Conservation (phyloP, 2,888 invertebrate genomes). For the Epirrhoe tristata region DNA sequence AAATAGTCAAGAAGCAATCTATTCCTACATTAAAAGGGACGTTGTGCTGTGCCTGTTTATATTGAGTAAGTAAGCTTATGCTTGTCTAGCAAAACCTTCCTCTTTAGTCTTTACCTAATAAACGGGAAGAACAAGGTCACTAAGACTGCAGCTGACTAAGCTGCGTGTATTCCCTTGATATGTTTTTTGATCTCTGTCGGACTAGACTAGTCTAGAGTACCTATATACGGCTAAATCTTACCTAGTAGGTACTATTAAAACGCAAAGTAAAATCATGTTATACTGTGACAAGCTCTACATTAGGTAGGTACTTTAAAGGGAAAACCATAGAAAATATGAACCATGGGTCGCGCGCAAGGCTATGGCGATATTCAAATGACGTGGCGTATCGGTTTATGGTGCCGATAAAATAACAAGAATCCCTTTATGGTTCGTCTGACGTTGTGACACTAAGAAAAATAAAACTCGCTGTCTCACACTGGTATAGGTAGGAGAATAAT, state of each 20-base stretch:
- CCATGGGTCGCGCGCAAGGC: conserved; percentile 42
- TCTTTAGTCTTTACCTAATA: no score
- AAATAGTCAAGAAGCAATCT: no score
- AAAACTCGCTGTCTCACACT: neutral
- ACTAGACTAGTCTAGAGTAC: no score
- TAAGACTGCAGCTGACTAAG: no score
- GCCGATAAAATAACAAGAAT: conserved; percentile 32
- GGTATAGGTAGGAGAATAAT: neutral
- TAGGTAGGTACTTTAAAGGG: neutral
- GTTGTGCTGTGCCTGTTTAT: no score
- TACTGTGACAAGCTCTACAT: neutral
- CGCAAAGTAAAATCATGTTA: neutral
- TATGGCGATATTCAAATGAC: conserved; percentile 48
- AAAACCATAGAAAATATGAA: conserved; percentile 28
- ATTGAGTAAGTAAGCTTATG: no score
- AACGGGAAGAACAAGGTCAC: no score
- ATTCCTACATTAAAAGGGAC: no score
- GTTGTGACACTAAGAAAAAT: conserved; percentile 4
- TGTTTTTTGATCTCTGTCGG: no score
- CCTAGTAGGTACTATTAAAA: neutral
- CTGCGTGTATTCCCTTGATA: no score
- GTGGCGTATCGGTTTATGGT: conserved; percentile 32
- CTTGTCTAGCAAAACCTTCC: no score
- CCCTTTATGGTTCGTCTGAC: conserved; percentile 33
- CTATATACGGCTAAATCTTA: no score